phyloP scores from a whole-genome alignment of 2,888 invertebrate species.

The Ptychoptera contaminata region DNA sequence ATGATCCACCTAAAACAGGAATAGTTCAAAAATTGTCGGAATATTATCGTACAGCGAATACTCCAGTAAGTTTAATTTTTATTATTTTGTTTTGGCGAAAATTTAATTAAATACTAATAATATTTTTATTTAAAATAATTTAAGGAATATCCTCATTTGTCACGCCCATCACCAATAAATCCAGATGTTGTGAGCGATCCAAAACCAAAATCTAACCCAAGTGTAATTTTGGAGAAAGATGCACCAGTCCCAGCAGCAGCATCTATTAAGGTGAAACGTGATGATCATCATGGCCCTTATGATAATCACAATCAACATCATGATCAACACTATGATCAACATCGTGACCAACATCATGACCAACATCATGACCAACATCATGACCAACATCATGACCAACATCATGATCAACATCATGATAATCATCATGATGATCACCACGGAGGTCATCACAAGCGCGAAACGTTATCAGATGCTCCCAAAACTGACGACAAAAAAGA shows the following conservation, averaged over 20 bases:
- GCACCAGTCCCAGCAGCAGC: background rate
- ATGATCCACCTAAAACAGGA: slow-evolving; percentile 2
- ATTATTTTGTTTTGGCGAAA: no score
- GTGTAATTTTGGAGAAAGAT: background rate
- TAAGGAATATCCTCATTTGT: background rate
- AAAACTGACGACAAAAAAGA: background rate
- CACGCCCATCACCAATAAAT: slow-evolving; percentile 3
- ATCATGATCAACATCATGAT: background rate
- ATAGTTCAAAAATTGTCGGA: slow-evolving; percentile 3
- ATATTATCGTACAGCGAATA: background rate
- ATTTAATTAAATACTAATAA: background rate
- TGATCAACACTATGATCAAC: no score
- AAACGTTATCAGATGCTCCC: no score
- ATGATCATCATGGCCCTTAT: background rate
- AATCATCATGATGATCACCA: no score
- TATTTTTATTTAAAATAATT: background rate
- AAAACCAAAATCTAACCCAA: background rate
- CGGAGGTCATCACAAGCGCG: no score
- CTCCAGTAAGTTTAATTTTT: background rate
- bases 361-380: background rate
- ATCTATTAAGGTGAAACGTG: background rate
- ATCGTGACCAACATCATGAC: no score
- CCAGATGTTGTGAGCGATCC: slow-evolving; percentile 2
- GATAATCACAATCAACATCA: background rate
- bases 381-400: background rate